Conservation (phyloP, 2,888 invertebrate species). For the Tanaodytes sp. region DNA sequence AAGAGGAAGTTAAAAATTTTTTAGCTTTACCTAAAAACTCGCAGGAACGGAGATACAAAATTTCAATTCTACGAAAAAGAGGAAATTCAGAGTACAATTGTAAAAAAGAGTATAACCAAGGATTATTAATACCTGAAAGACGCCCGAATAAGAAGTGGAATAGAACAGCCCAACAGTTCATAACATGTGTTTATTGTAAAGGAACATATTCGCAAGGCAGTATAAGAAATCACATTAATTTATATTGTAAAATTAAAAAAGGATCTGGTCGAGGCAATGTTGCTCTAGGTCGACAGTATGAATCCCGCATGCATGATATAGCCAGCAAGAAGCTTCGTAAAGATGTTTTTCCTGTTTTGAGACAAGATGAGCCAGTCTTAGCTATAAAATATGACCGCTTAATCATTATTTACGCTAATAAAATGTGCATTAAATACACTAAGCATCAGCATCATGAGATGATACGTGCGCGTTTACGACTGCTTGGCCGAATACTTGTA, state of each 20-base stretch:
- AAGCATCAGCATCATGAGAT: conserved; percentile 4
- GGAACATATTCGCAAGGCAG: not conserved
- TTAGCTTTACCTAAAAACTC: not conserved
- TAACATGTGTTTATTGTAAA: not conserved
- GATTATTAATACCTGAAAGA: conserved; percentile 1
- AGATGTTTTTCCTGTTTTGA: conserved; percentile 7
- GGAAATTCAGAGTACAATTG: conserved; percentile 5
- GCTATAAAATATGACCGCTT: conserved; percentile 12
- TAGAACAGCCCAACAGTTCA: not conserved
- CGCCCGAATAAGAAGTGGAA: not conserved
- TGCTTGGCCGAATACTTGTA: conserved; percentile 9
- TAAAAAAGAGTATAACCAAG: not conserved
- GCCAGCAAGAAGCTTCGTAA: conserved; percentile 3
- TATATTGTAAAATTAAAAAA: not conserved
- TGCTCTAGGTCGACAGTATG: not conserved
- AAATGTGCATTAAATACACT: conserved; percentile 15
- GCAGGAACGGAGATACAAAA: not conserved
- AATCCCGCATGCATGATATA: conserved; percentile 3
- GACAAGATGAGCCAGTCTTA: not conserved
- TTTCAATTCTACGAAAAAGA: not conserved
- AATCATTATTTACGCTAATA: conserved; percentile 19
- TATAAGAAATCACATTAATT: not conserved
- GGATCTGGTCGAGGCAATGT: not conserved
- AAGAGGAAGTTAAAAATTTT: not conserved
- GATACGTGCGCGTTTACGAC: conserved; percentile 3